Evolutionary conservation across 2,113 vertebrate genomes (phyloP).

Genomic region (zebrafish (Danio rerio)): DNA sequence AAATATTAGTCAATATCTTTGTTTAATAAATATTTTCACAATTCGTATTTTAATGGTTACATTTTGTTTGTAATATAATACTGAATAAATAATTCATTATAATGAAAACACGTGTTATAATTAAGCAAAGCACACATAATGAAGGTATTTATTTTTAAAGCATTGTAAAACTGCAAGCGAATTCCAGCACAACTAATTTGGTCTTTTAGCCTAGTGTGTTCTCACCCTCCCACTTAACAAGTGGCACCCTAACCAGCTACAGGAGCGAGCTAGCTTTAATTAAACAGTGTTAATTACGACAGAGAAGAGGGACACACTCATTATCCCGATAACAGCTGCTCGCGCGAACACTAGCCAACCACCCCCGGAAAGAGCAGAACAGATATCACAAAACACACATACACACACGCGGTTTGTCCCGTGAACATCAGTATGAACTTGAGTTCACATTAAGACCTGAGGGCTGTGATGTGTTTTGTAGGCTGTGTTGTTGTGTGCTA

Average conservation of each 20-base stretch:
- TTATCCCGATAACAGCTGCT: slow-evolving; percentile 75
- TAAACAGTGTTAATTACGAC: slow-evolving; percentile 75
- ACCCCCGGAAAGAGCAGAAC: slow-evolving; percentile 60
- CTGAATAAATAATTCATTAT: no score
- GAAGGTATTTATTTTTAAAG: not conserved
- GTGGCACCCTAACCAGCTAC: slow-evolving; percentile 56
- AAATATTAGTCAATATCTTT: no score
- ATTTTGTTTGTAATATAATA: no score
- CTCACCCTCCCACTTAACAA: slow-evolving; percentile 40
- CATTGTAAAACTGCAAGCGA: not conserved
- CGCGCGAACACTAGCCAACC: slow-evolving; percentile 63
- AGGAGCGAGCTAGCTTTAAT: slow-evolving; percentile 69
- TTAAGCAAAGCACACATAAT: not conserved
- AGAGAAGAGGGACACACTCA: slow-evolving; percentile 59
- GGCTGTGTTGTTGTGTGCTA: slow-evolving; percentile 39
- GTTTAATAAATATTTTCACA: no score
- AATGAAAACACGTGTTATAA: no score
- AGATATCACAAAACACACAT: slow-evolving; percentile 35
- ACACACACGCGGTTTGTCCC: not conserved
- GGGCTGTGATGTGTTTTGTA: slow-evolving; percentile 27
- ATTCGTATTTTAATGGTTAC: no score
- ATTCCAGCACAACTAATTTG: slow-evolving; percentile 14
- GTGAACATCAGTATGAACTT: not conserved
- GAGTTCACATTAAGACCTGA: not conserved
- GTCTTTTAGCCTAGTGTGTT: slow-evolving; percentile 18